Evolutionary conservation across 2,113 vertebrate species (phyloP).

Genomic region (Oncorhynchus mykiss): DNA sequence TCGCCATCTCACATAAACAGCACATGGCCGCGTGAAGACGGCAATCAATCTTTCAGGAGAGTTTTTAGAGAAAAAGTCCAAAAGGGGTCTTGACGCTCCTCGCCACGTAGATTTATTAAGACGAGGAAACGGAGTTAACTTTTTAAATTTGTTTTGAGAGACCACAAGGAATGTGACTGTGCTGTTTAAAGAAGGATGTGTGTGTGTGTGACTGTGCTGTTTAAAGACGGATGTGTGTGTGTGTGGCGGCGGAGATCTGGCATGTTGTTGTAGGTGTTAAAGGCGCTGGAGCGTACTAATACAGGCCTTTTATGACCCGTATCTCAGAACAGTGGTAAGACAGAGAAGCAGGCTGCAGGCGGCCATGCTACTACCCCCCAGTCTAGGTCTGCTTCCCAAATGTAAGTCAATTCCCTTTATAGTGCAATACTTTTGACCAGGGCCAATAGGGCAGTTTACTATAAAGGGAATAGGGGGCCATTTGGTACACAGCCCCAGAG

Average conservation of each 20-base stretch:
- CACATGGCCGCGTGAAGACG: slow-evolving; percentile 43
- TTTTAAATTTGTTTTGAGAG: slow-evolving; percentile 40
- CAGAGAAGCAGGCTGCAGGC: too few relatives aligned
- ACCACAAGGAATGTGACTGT: slow-evolving; percentile 58
- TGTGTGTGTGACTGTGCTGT: background rate
- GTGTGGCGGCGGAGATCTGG: slow-evolving; percentile 43
- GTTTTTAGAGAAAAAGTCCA: slow-evolving; percentile 26
- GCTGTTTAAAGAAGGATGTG: slow-evolving; percentile 46
- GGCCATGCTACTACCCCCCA: too few relatives aligned
- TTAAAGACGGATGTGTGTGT: background rate
- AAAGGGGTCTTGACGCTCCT: slow-evolving; percentile 6
- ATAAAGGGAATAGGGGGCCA: too few relatives aligned
- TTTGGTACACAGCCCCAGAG: too few relatives aligned
- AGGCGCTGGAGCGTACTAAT: slow-evolving; percentile 68
- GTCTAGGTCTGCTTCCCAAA: too few relatives aligned
- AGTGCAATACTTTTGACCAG: too few relatives aligned
- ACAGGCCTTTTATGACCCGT: slow-evolving; percentile 65
- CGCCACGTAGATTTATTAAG: slow-evolving; percentile 73
- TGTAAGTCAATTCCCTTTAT: too few relatives aligned
- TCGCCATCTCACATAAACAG: slow-evolving; percentile 49
- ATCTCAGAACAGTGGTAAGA: slow-evolving; percentile 45
- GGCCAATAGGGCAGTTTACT: slow-evolving; percentile 37
- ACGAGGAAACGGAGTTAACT: slow-evolving; percentile 74
- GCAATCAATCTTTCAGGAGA: slow-evolving; percentile 51
- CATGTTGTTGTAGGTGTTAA: slow-evolving; percentile 75